Evolutionary conservation across 1,140 invertebrate species (phyloP), one percentile per base, ranked within the genome.

Genomic region (Saxidomus purpurata): DNA sequence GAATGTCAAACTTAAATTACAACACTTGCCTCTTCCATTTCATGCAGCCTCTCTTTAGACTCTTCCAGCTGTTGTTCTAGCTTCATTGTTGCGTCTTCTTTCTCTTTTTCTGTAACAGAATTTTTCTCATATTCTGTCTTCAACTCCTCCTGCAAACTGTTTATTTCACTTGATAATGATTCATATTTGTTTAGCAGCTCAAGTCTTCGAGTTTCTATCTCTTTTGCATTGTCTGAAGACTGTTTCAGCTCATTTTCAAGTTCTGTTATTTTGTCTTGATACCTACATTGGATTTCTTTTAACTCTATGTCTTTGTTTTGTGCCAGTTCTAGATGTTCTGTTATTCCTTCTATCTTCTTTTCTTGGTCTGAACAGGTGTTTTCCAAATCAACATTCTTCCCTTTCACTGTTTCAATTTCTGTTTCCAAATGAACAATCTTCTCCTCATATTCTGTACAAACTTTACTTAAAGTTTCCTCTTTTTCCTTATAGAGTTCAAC

Each of bases 241-340:
- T 87, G 47, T 43, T 55, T 79, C n/a, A 89, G 38, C 8, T 80
- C 43, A 25, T 83, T 79, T 15, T 81, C 34, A 13, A 86, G 19
- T 63, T 77, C 71, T 52, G 34, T 31, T n/a, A 85, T 81, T 8
- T 52, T 61, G n/a, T 90, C 76, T 22, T 90, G 69, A 15, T 84
- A 74, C 4, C 55, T 79, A 17, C 87, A 71, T 15, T 82, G 61
- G 3, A 85, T 36, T 17, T 61, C 49, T 34, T 38, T 88, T 36
- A 90, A 49, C 61, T 91, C 83, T 13, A 38, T 28, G 36, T 84
- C 82, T 28, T 86, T 86, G 61, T 71, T 86, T 43, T 86, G 84
- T 38, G 85, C 83, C 28, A 90, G 36, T 25, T 85, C 83, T 85
- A 87, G 40, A 77, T 91, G 74, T 86, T 61, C 76, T 74, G 25